These are phyloP conservation scores for Trichomycterus rosablanca DNA, from an alignment of 2,113 vertebrate genomes.

Conservation along the genomic window DNA sequence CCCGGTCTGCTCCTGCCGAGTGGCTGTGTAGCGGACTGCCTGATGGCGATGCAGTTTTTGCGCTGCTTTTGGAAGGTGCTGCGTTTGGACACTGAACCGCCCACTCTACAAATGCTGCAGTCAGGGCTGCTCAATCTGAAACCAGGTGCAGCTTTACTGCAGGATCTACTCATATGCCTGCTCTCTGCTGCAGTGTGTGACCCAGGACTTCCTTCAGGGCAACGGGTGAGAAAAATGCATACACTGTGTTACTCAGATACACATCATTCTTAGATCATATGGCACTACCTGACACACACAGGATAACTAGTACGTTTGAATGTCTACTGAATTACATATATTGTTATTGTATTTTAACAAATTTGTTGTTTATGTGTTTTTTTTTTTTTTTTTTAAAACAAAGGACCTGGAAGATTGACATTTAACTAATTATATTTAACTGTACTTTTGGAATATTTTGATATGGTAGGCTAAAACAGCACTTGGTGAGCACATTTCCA, in stretches of 20 bases:
- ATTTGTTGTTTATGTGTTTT: no score
- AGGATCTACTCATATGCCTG: slow-evolving; percentile 86
- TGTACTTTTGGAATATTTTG: no score
- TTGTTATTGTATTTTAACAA: no score
- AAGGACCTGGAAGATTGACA: no score
- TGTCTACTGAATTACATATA: no score
- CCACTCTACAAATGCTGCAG: slow-evolving; percentile 79
- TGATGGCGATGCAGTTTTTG: slow-evolving; percentile 92
- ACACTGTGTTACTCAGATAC: not conserved
- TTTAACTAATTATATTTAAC: no score
- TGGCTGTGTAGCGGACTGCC: slow-evolving; percentile 82
- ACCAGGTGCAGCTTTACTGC: slow-evolving; percentile 77
- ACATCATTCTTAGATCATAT: not conserved
- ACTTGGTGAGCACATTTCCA: slow-evolving; percentile 84
- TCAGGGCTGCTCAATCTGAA: slow-evolving; percentile 85
- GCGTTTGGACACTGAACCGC: slow-evolving; percentile 77
- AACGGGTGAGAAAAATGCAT: slow-evolving; percentile 73
- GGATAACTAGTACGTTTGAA: no score
- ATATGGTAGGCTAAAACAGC: slow-evolving; percentile 80
- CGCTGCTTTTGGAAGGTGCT: slow-evolving; percentile 90
- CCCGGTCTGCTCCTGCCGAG: slow-evolving; percentile 84
- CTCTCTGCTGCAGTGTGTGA: slow-evolving; percentile 86
- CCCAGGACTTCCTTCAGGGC: slow-evolving; percentile 83
- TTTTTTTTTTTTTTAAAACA: no score
- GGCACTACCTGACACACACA: not conserved